Base-by-base conservation (phyloP, 2,888 invertebrate species). In the Entomobrya proxima region DNA sequence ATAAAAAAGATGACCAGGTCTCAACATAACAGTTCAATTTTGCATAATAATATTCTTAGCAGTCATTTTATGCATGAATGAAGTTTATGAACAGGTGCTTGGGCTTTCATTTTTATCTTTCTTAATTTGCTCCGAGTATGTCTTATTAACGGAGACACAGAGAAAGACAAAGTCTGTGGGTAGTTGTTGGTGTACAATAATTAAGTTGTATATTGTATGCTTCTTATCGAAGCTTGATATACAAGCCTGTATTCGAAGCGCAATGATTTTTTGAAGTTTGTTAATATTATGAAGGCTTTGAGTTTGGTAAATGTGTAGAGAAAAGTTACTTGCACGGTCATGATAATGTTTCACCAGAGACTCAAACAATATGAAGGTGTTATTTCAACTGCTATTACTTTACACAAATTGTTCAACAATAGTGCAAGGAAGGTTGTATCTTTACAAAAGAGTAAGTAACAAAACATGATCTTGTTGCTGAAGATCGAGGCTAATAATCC, bases 61-160 rank as follows among this genome's bases (percentile, higher is more conserved):
- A n/a, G n/a, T 55, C 1, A 55, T 30, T 4, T 18, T 52, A 32
- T 35, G 64, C n/a, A 15, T 30, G 40, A 3, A 6, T 40, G 40
- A 67, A 18, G 24, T 64, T n/a, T n/a, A 72, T 52, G 74, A 81
- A 72, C 81, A 81, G 81, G 81, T 81, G 74, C 61, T 55, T 74
- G 61, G 18, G 58, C 47, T 81, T 50, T 55, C 58, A 74, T 74
- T 74, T 58, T 74, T 44, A 74, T 55, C 30, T 40, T 21, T 81
- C 24, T 81, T 81, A 81, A 81, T 81, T 74, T 58, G 74, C 69
- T 24, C 13, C 32, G 9, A 47, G 61, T 61, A 58, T 72, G 72
- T 24, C 69, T 80, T 72, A 80, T 80, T 80, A 80, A 37, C 64
- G 61, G n/a, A 79, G 13, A 24, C 32, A 13, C 2, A 27, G 27